phyloP scores from a whole-genome alignment of 1,140 invertebrate species.

The Doryteuthis pealeii region DNA sequence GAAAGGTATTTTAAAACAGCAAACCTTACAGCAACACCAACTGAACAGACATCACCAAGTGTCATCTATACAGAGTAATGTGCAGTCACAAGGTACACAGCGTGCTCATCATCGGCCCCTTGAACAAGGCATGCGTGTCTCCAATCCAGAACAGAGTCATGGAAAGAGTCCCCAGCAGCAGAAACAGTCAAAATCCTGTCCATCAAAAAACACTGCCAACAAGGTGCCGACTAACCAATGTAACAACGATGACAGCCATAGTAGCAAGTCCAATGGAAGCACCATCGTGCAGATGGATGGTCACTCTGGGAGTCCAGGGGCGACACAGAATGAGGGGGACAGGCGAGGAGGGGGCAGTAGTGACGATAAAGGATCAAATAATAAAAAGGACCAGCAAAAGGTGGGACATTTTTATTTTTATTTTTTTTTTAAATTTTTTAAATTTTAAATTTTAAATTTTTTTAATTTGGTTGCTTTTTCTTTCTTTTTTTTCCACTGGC shows the following conservation, averaged over 20 bases:
- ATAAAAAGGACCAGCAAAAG: background rate
- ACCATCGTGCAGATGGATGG: background rate
- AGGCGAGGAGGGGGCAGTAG: background rate
- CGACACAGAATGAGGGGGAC: background rate
- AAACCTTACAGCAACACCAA: background rate
- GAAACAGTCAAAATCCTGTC: background rate
- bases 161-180: background rate
- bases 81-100: background rate
- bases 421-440: too few species aligned
- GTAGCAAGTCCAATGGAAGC: background rate
- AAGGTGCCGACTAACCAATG: background rate
- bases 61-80: constrained; percentile 2
- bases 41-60: background rate
- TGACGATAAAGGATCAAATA: background rate
- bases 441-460: too few species aligned
- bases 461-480: too few species aligned
- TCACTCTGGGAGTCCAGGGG: background rate
- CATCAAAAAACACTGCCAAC: background rate
- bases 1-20: constrained; percentile 4
- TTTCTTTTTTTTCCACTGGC: too few species aligned
- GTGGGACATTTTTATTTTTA: background rate
- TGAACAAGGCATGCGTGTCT: background rate
- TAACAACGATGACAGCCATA: background rate
- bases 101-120: background rate
- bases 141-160: background rate